Conservation (phyloP, 2,797 vertebrate species). For the Poeciliopsis paucimaculata region DNA sequence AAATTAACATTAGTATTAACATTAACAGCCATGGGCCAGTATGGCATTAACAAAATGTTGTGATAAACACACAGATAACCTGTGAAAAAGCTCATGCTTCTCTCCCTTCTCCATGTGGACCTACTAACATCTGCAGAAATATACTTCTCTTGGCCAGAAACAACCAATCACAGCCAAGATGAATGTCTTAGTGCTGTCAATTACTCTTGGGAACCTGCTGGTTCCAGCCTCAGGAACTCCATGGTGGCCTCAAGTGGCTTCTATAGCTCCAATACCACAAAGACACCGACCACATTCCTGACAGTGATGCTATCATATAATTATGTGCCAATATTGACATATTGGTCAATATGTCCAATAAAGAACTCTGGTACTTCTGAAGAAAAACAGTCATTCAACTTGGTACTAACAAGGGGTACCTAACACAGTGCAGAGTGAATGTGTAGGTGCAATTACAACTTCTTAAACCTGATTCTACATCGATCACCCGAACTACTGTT, state of each 20-base stretch:
- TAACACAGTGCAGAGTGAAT: not conserved
- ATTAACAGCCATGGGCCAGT: not conserved
- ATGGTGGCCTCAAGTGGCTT: no score
- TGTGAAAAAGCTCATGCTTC: no score
- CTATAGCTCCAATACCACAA: no score
- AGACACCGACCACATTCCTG: no score
- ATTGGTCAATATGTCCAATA: not conserved
- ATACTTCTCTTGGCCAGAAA: no score
- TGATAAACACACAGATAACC: no score
- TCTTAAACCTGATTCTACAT: not conserved
- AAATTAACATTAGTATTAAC: not conserved
- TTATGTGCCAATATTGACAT: not conserved
- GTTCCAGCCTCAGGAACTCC: no score
- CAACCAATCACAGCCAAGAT: no score
- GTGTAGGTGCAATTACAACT: not conserved
- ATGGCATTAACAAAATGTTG: not conserved
- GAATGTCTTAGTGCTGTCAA: no score
- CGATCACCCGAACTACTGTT: conserved; percentile 23
- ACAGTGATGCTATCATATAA: not conserved
- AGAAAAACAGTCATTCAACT: not conserved
- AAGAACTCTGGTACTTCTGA: not conserved
- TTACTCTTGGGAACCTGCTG: no score
- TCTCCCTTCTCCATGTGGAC: no score
- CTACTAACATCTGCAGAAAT: no score
- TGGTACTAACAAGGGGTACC: not conserved